Evolutionary conservation across 53 echinoderm and acorn worm species (phyloP).

Genomic region (Holothuria leucospilota): DNA sequence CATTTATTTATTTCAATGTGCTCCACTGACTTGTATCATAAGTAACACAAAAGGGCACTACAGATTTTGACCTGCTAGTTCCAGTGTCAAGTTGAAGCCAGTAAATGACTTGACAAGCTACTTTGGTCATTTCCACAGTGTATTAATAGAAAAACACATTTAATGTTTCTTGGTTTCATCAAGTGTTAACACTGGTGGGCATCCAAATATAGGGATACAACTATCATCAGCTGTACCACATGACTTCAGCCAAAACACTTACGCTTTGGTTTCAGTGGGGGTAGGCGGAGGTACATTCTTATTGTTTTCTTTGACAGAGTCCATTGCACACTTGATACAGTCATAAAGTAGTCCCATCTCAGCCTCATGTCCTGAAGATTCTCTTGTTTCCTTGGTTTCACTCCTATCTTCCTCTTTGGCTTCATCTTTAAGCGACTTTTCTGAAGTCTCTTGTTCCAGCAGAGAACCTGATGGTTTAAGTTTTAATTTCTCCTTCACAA

Average conservation of each 20-base stretch:
- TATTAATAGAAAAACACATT: no score
- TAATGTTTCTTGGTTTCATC: no score
- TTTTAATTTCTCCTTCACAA: conserved; percentile 70
- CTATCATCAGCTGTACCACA: not conserved
- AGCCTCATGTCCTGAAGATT: not conserved
- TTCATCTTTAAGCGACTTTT: not conserved
- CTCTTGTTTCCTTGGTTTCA: not conserved
- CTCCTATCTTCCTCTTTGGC: not conserved
- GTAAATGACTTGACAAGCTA: no score
- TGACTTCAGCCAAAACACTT: not conserved
- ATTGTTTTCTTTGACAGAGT: conserved; percentile 71
- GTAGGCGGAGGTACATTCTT: conserved; percentile 38
- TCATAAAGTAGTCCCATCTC: conserved; percentile 70
- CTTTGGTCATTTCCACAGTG: no score
- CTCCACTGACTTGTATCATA: no score
- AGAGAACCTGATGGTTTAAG: conserved; percentile 20
- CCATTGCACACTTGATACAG: conserved; percentile 85
- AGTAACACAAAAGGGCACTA: no score
- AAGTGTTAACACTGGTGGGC: not conserved
- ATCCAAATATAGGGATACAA: not conserved
- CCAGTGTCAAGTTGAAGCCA: no score
- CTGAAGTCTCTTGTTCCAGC: not conserved
- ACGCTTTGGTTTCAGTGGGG: not conserved
- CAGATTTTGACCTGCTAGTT: no score
- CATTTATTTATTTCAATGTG: no score